A percentile compares a stretch with the other conserved stretches of the same genome.
Evolutionary conservation across 1,140 invertebrate species (phyloP).

Genomic region (Chlorops oryzae): DNA sequence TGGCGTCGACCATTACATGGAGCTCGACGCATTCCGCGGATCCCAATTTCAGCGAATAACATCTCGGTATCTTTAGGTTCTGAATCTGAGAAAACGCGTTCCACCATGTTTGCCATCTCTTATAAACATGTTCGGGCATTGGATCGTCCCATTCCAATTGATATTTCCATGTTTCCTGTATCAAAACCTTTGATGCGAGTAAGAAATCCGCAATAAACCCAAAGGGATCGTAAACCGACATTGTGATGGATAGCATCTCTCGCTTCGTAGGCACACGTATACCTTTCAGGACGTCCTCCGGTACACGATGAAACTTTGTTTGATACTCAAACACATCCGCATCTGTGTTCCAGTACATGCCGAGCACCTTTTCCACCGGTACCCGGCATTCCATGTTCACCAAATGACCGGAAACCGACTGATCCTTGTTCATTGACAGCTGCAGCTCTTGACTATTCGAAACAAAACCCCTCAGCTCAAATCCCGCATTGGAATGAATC

Average conservation of each 20-base stretch:
- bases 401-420: background rate
- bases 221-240: constrained; percentile 43
- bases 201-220: constrained; percentile 41
- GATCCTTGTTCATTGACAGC: background rate
- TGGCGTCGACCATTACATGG: constrained; percentile 29
- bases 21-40: constrained; percentile 11
- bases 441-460: constrained; percentile 13
- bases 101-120: constrained; percentile 19
- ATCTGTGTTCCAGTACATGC: constrained; percentile 12
- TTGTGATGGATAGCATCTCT: constrained; percentile 25
- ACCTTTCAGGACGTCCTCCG: constrained; percentile 4
- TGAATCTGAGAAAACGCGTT: constrained; percentile 10
- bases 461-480: constrained; percentile 21
- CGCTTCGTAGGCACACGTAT: constrained; percentile 27
- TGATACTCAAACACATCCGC: constrained; percentile 8
- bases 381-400: constrained; percentile 7
- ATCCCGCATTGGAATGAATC: constrained; percentile 17
- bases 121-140: no score
- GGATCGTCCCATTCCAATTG: constrained; percentile 42
- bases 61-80: constrained; percentile 2
- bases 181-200: constrained; percentile 39
- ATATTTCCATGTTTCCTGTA: constrained; percentile 41
- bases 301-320: constrained; percentile 2
- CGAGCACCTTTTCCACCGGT: constrained; percentile 11
- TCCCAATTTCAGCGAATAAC: background rate